Evolutionary conservation across 23 tunicate species (phyloP), one percentile per base, ranked within the genome.

Genomic region (Halocynthia aurantium): DNA sequence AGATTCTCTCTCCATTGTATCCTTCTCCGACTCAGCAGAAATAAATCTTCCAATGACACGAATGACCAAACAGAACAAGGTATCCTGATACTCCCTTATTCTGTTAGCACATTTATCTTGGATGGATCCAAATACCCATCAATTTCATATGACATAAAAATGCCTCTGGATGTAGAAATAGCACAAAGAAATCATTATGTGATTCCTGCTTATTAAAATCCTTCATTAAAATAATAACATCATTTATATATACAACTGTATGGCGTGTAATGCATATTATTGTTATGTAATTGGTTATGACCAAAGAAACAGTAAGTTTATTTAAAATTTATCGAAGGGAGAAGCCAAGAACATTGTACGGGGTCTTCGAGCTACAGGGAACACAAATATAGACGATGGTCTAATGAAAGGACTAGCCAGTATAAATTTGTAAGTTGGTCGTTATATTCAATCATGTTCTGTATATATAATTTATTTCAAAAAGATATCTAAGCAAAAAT

Each of bases 351-450:
- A 31, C 44, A 31, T 31, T 31, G 44, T 31, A 31, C 56, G 56
- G 4, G 9, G 10, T 8, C 57, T 74, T 12, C 0, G 1, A 55
- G 17, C 62, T 10, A 4, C 22, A 8, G 57, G 22, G 18, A 21
- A 74, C 18, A 74, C 78, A 53, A 74, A 74, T 53, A 54, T 74
- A n/a, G 78, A 74, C 54, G 15, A 49, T 5, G 78, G 78, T 51
- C 22, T 74, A 44, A 52, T 74, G 17, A 54, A 15, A 54, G 78
- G 64, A 12, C 64, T 74, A 49, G 60, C 55, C 20, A 64, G 18
- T 50, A 74, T 74, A 13, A 10, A 74, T 17, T 54, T 7, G 78
- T 74, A 12, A 74, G 13, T 52, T 2, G 44, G 44, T 65, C 6
- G 22, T 6, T 15, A 8, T 71, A 19, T 15, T 18, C 10, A 71